Conservation (phyloP, 2,797 vertebrate genomes). For the Phoebastria nigripes region DNA sequence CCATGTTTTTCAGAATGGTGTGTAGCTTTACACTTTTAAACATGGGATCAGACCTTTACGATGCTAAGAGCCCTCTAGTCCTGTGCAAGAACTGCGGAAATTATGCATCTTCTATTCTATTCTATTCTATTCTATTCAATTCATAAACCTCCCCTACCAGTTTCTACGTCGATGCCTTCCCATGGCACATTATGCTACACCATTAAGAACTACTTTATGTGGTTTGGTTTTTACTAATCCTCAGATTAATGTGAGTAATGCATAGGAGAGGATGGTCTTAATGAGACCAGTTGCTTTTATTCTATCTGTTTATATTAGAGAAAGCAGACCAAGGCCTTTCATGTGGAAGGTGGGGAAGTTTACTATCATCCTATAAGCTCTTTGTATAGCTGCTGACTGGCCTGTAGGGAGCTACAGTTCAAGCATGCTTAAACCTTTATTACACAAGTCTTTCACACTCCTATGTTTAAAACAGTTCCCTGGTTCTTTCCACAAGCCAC, state of each 20-base stretch:
- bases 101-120: background rate
- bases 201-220: background rate
- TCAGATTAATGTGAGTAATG: background rate
- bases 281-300: background rate
- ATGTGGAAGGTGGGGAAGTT: conserved; percentile 24
- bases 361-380: background rate
- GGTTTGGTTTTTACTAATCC: conserved; percentile 8
- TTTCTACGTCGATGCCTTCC: background rate
- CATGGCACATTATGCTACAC: background rate
- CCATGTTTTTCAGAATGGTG: background rate
- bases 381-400: background rate
- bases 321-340: conserved; percentile 29
- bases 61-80: background rate
- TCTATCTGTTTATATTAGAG: background rate
- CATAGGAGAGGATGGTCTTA: background rate
- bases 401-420: background rate
- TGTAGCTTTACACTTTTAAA: background rate
- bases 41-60: background rate
- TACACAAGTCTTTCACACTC: background rate
- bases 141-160: background rate
- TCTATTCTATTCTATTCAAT: background rate
- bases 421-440: conserved; percentile 11
- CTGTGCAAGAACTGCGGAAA: background rate
- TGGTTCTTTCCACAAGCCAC: background rate
- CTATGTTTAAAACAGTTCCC: background rate